These are phyloP conservation scores for Lacerta bilineata DNA, from an alignment of 2,797 vertebrate species.

Conservation along the genomic window DNA sequence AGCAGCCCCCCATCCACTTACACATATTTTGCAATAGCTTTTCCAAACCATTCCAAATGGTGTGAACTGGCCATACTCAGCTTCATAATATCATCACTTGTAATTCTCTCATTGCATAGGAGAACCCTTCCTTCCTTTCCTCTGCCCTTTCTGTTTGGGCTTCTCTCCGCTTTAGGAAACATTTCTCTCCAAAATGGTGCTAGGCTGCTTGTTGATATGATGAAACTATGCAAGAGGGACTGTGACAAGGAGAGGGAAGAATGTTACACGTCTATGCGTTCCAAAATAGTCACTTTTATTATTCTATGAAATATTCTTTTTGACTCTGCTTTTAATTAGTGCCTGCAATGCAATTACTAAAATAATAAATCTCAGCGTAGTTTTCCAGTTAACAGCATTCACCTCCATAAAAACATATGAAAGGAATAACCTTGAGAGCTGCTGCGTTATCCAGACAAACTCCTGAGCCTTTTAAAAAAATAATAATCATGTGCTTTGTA, in stretches of 20 bases:
- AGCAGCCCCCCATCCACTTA: too few species aligned
- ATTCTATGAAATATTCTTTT: conserved; percentile 60
- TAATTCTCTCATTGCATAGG: not conserved
- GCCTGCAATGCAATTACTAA: conserved; percentile 63
- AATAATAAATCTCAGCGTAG: conserved; percentile 68
- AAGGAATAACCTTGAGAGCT: conserved; percentile 70
- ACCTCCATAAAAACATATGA: conserved; percentile 68
- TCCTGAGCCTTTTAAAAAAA: conserved; percentile 46
- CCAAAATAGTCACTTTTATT: conserved; percentile 29
- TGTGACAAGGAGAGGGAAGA: not conserved
- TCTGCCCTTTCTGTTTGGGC: not conserved
- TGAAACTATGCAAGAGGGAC: not conserved
- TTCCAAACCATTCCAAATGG: too few species aligned
- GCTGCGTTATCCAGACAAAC: conserved; percentile 49
- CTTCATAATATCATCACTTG: not conserved
- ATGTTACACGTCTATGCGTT: not conserved
- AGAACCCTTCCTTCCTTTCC: not conserved
- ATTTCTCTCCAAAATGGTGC: rapidly evolving
- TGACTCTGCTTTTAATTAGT: conserved; percentile 68
- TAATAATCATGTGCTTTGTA: conserved; percentile 53
- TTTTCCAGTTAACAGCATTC: conserved; percentile 67
- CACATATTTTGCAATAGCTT: too few species aligned
- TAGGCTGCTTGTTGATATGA: not conserved
- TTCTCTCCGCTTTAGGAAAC: conserved; percentile 30
- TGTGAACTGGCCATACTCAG: too few species aligned